phyloP scores from a whole-genome alignment of 2,797 vertebrate genomes.

The Squalus acanthias region DNA sequence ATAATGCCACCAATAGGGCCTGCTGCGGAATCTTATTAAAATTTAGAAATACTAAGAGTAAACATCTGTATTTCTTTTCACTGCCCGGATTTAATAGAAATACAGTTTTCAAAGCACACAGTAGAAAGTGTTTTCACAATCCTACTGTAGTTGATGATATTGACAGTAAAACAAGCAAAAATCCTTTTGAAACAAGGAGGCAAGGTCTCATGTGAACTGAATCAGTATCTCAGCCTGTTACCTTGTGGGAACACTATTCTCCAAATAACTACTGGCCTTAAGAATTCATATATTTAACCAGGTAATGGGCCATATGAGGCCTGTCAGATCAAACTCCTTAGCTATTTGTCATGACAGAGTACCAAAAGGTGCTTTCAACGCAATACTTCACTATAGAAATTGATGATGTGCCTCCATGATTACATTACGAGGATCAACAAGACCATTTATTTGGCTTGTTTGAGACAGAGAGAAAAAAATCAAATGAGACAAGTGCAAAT shows the following conservation, averaged over 20 bases:
- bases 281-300: slow-evolving; percentile 23
- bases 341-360: neutral
- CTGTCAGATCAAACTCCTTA: neutral
- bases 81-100: neutral
- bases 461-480: neutral
- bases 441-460: neutral
- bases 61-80: neutral
- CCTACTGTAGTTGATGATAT: neutral
- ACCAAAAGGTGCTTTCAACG: neutral
- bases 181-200: neutral
- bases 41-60: neutral
- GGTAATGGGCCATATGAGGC: neutral
- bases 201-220: neutral
- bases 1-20: neutral
- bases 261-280: neutral
- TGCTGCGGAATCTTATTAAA: neutral
- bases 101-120: neutral
- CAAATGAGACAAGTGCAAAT: neutral
- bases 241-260: neutral
- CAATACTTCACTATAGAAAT: neutral
- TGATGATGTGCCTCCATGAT: neutral
- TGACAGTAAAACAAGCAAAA: neutral
- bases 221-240: neutral
- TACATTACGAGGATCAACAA: neutral
- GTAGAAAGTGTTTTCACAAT: neutral